phyloP scores from a whole-genome alignment of 2,113 vertebrate species.

The Chionis minor region DNA sequence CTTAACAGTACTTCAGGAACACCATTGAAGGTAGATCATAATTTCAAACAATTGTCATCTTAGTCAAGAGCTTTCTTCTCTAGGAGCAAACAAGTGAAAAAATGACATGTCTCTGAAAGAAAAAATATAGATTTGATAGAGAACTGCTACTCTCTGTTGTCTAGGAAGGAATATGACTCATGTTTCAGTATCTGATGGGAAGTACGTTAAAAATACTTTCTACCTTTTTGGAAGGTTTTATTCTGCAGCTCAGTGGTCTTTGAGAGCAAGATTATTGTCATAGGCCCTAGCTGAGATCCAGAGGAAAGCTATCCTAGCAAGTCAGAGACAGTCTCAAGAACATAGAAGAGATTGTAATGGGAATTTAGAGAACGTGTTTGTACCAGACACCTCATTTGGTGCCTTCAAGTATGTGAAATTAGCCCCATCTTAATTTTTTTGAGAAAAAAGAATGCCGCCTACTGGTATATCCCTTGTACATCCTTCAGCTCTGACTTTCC shows the following conservation, averaged over 20 bases:
- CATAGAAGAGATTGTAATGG: neutral
- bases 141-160: neutral
- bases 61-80: neutral
- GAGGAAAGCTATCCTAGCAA: neutral
- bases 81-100: neutral
- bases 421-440: neutral
- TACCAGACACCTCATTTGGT: neutral
- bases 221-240: neutral
- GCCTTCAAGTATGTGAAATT: neutral
- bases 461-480: neutral
- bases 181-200: neutral
- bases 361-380: neutral
- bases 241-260: neutral
- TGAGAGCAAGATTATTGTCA: neutral
- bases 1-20: neutral
- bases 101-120: neutral
- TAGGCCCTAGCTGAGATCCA: neutral
- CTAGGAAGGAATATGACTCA: neutral
- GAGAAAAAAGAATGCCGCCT: constrained; percentile 6
- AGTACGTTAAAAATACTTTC: neutral
- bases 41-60: neutral
- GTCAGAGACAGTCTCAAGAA: neutral
- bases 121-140: neutral
- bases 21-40: neutral
- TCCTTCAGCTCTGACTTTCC: neutral